Evolutionary conservation across 2,113 vertebrate genomes (phyloP), one percentile per base, ranked within the genome.

Genomic region (Epinephelus cyanopodus): DNA sequence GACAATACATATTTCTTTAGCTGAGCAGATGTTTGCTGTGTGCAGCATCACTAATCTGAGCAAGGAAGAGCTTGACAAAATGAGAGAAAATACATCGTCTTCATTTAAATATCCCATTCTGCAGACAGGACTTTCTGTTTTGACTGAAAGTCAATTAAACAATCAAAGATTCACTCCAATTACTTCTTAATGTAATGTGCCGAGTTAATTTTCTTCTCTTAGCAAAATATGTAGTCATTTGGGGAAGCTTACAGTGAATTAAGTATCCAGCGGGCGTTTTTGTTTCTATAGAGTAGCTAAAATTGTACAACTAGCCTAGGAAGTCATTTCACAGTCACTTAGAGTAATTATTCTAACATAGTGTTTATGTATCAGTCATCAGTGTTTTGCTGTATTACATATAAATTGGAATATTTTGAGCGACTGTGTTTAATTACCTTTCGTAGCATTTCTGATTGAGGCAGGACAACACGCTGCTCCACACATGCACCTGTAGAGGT

Each of bases 161-260:
- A 74, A 69, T 84, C 78, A 73, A 72, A 75, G 48, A 82, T 79
- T 78, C 58, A 61, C 66, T 74, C 66, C 74, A 82, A 73, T 79
- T 87, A 71, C 72, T 62, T 69, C 58, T 72, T 66, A 62, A 78
- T 68, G 71, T 78, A 66, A 77, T 37, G 69, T 56, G 69, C 74
- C 25, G 45, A 61, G 66, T 64, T 87, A 11, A 87, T 84, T 77
- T 74, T 61, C 56, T 71, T 65, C 64, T 79, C 63, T 50, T 56
- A 58, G 48, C 39, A 79, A 60, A 81, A 73, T 67, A 33, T 74
- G 77, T 39, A 66, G 42, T 77, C 66, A 86, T 82, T 87, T 54
- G 71, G 53, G 21, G 66, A 69, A 74, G 74, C 25, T 80, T 65
- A 68, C 11, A 58, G 62, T 65, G 50, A 65, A 78, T 85, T 71